These are phyloP conservation scores for Drosophila peninsularis DNA, from an alignment of 2,888 invertebrate genomes.

Conservation along the genomic window DNA sequence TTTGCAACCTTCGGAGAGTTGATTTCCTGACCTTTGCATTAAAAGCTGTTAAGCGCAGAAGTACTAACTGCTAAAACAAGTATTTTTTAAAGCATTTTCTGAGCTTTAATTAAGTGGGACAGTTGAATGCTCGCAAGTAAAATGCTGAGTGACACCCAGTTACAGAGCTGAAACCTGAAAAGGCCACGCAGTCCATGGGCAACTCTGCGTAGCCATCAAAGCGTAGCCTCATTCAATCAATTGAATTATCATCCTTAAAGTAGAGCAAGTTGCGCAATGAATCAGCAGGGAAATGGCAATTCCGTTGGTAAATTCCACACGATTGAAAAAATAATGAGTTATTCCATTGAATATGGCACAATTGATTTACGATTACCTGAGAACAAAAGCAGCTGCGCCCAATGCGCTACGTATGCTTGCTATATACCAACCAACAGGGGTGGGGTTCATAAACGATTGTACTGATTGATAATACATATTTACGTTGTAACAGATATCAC, in stretches of 20 bases:
- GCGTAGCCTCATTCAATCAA: conserved; percentile 9
- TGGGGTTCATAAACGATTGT: background rate
- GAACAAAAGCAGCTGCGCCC: conserved; percentile 35
- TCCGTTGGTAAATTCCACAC: background rate
- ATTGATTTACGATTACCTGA: conserved; percentile 22
- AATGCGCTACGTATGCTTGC: background rate
- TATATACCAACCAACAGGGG: background rate
- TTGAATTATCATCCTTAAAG: conserved; percentile 18
- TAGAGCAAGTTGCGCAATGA: background rate
- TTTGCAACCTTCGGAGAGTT: conserved; percentile 19
- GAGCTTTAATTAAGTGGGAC: conserved; percentile 32
- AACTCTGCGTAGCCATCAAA: background rate
- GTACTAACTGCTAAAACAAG: no score
- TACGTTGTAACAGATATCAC: conserved; percentile 10
- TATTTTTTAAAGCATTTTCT: no score
- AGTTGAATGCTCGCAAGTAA: conserved; percentile 21
- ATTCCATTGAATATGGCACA: conserved; percentile 12
- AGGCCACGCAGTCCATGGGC: conserved; percentile 13
- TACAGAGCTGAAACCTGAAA: conserved; percentile 10
- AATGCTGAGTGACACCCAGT: conserved; percentile 25
- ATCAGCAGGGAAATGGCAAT: conserved; percentile 1
- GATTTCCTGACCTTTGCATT: conserved; percentile 37
- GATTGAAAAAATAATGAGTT: background rate
- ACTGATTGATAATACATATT: conserved; percentile 12
- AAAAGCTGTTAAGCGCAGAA: conserved; percentile 19